phyloP scores from a whole-genome alignment of 2,888 invertebrate species.

The Allolobophora icterica region DNA sequence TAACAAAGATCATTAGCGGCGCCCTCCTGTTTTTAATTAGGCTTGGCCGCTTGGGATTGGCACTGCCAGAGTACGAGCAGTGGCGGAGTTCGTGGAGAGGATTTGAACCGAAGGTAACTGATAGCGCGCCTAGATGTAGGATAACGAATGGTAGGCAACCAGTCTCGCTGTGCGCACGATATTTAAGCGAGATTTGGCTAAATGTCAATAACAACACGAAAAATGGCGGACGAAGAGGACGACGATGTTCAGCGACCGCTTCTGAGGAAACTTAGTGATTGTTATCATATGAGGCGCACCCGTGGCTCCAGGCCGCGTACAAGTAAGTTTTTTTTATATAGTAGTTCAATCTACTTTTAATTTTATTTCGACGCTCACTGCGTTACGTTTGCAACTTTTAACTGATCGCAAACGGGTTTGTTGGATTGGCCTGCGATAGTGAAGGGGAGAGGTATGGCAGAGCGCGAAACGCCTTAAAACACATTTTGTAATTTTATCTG shows the following conservation, averaged over 20 bases:
- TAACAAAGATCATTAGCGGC: too few relatives aligned
- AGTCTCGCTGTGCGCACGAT: too few relatives aligned
- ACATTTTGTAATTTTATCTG: not conserved
- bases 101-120: too few relatives aligned
- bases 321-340: not conserved
- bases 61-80: too few relatives aligned
- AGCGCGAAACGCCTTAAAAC: not conserved
- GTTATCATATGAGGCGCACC: not conserved
- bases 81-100: too few relatives aligned
- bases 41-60: too few relatives aligned
- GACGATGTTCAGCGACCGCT: conserved; percentile 10
- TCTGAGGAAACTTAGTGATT: conserved; percentile 19
- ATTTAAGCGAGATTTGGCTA: too few relatives aligned
- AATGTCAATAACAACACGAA: not conserved
- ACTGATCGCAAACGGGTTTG: not conserved
- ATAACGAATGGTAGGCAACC: too few relatives aligned
- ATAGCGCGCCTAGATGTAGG: too few relatives aligned
- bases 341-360: not conserved
- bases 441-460: not conserved
- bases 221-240: conserved; percentile 18
- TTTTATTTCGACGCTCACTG: not conserved
- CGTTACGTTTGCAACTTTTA: not conserved
- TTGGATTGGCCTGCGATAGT: not conserved
- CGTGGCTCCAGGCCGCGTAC: not conserved
- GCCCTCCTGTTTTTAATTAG: too few relatives aligned